phyloP scores from a whole-genome alignment of 2,113 vertebrate species.

The Pithys albifrons region DNA sequence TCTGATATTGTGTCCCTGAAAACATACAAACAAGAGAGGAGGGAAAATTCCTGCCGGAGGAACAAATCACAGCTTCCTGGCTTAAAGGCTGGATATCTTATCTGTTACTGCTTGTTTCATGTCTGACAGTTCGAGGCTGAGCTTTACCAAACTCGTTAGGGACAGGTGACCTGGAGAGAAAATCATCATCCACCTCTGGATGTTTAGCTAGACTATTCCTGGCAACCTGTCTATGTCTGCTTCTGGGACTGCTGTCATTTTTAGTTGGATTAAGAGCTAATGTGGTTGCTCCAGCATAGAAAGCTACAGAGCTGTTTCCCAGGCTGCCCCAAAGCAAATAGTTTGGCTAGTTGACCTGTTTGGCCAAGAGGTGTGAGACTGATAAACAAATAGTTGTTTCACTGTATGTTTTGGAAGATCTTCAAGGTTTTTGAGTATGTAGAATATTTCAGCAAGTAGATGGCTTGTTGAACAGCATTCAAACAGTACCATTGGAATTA shows the following conservation, averaged over 20 bases:
- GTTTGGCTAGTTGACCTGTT: background rate
- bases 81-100: background rate
- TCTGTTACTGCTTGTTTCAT: background rate
- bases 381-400: background rate
- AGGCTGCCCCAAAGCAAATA: background rate
- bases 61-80: background rate
- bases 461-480: background rate
- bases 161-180: background rate
- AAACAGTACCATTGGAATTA: background rate
- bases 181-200: background rate
- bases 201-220: background rate
- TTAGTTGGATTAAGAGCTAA: background rate
- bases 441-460: background rate
- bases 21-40: background rate
- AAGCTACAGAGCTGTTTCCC: background rate
- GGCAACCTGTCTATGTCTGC: accelerated
- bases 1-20: background rate
- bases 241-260: background rate
- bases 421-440: background rate
- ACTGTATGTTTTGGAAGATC: background rate
- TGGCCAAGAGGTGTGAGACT: background rate
- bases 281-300: background rate
- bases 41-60: background rate
- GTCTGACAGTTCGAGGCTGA: background rate
- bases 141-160: background rate